phyloP scores from a whole-genome alignment of 2,797 vertebrate species.

The Schizothorax lantsangensis region DNA sequence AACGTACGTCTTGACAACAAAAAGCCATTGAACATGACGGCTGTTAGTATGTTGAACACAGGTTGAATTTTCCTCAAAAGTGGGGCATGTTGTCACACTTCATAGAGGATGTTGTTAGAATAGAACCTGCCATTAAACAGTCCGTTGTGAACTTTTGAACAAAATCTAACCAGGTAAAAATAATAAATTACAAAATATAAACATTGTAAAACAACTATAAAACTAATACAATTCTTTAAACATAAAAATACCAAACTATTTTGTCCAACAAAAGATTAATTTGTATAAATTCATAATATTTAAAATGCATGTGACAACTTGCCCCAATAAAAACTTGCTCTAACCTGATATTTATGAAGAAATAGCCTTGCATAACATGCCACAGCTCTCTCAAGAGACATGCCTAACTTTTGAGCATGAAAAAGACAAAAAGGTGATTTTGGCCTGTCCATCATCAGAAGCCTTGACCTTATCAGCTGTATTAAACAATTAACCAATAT shows the following conservation, averaged over 20 bases:
- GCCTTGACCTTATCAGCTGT: background rate
- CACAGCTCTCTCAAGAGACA: background rate
- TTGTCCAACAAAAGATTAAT: background rate
- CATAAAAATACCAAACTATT: background rate
- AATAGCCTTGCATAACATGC: background rate
- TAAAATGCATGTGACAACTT: background rate
- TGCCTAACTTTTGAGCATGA: background rate
- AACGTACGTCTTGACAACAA: background rate
- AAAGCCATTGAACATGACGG: background rate
- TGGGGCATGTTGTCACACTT: background rate
- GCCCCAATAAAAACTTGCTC: background rate
- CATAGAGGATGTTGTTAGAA: background rate
- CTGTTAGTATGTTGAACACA: background rate
- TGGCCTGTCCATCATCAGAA: background rate
- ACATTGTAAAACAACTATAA: background rate
- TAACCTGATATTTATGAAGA: conserved; percentile 7
- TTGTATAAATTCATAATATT: background rate
- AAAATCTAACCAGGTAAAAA: background rate
- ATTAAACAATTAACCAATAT: background rate
- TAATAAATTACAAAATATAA: background rate
- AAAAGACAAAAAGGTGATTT: background rate
- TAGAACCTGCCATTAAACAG: background rate
- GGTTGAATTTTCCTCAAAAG: background rate
- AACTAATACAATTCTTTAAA: background rate
- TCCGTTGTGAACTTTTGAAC: background rate